phyloP scores from a whole-genome alignment of 2,113 vertebrate genomes.

The Tyrannus savana region DNA sequence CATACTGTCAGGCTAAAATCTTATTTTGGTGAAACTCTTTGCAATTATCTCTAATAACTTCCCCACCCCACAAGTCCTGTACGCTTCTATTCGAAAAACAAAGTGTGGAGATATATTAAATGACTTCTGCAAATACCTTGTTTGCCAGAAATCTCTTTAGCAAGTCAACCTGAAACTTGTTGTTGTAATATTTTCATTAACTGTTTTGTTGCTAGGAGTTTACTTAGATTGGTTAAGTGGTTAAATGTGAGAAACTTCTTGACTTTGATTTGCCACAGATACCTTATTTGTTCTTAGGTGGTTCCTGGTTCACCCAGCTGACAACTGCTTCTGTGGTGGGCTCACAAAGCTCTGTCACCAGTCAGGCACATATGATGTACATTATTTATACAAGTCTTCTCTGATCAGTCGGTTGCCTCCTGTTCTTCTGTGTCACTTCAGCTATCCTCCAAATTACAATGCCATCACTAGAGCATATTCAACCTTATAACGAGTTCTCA shows the following conservation, averaged over 20 bases:
- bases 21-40: not conserved
- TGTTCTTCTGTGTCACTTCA: not conserved
- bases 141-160: not conserved
- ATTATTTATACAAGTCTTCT: not conserved
- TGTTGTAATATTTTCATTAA: not conserved
- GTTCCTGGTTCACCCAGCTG: not conserved
- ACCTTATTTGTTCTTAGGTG: not conserved
- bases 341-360: not conserved
- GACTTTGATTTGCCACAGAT: not conserved
- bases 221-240: not conserved
- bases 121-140: not conserved
- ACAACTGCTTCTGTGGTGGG: not conserved
- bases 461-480: not conserved
- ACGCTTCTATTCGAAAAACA: not conserved
- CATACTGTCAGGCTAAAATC: not conserved
- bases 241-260: not conserved
- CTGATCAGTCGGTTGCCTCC: not conserved
- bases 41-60: not conserved
- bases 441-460: not conserved
- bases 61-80: not conserved
- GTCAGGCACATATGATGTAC: not conserved
- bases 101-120: not conserved
- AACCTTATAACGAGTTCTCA: not conserved
- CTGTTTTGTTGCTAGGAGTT: not conserved
- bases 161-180: constrained; percentile 30